Conservation (phyloP, 2,888 invertebrate genomes). For the Scotopteryx bipunctaria region DNA sequence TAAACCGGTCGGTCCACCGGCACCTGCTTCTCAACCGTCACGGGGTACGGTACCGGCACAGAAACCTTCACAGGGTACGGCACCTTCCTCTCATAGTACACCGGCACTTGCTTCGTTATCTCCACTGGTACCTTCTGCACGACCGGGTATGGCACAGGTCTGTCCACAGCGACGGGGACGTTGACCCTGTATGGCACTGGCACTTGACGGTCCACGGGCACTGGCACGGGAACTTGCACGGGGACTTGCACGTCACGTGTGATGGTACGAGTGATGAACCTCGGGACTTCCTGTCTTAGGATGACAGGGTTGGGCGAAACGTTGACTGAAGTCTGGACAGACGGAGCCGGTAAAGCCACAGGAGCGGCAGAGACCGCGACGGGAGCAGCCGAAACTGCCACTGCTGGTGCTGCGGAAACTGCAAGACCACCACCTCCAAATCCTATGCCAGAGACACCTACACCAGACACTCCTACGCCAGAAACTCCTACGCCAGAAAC, state of each 20-base stretch:
- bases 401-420: conserved; percentile 31
- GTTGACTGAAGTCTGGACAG: conserved; percentile 68
- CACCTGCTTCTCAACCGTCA: conserved; percentile 82
- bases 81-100: conserved; percentile 75
- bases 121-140: conserved; percentile 80
- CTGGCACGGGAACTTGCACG: conserved; percentile 78
- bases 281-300: conserved; percentile 72
- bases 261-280: conserved; percentile 73
- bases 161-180: conserved; percentile 78
- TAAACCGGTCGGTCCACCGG: conserved; percentile 83
- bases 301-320: conserved; percentile 74
- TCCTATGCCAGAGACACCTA: conserved; percentile 1
- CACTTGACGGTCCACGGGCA: conserved; percentile 73
- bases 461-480: not conserved
- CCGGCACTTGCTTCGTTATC: conserved; percentile 74
- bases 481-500: no score
- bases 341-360: conserved; percentile 41
- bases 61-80: conserved; percentile 76
- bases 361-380: conserved; percentile 39
- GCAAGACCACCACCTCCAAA: conserved; percentile 13
- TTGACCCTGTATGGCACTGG: conserved; percentile 80
- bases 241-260: conserved; percentile 73
- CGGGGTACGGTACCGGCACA: conserved; percentile 84
- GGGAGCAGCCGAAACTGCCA: conserved; percentile 37
- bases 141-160: conserved; percentile 79